phyloP scores from a whole-genome alignment of 1,140 invertebrate genomes.

The Stegodyphus dumicola region DNA sequence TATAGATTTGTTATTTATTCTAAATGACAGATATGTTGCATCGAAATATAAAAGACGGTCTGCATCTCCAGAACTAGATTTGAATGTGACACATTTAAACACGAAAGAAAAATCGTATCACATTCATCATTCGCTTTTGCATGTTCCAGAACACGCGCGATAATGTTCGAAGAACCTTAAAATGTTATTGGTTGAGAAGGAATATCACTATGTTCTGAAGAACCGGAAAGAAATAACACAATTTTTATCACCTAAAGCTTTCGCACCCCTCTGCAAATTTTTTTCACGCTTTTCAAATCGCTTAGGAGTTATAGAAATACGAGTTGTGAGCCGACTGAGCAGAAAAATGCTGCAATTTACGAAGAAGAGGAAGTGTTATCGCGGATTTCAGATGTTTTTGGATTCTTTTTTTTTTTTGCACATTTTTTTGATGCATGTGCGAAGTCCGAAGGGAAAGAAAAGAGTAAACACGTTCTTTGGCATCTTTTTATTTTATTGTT shows the following conservation, averaged over 20 bases:
- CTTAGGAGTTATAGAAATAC: conserved; percentile 41
- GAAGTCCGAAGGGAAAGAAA: background rate
- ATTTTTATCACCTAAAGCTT: conserved; percentile 31
- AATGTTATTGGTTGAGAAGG: conserved; percentile 12
- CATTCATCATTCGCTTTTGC: no score
- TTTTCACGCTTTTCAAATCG: conserved; percentile 10
- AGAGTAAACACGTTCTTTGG: conserved; percentile 2
- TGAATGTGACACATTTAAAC: no score
- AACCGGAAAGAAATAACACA: conserved; percentile 21
- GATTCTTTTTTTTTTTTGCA: conserved; percentile 10
- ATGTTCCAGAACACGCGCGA: no score
- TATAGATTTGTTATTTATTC: no score
- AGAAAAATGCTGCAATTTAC: conserved; percentile 44
- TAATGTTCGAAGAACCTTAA: conserved; percentile 6
- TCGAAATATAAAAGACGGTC: no score
- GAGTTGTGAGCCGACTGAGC: conserved; percentile 6
- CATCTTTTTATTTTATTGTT: background rate
- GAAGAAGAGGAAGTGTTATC: conserved; percentile 32
- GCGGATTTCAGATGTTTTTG: conserved; percentile 34
- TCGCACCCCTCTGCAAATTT: background rate
- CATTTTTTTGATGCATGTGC: conserved; percentile 29
- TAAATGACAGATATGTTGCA: no score
- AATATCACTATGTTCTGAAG: background rate
- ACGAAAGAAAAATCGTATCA: no score
- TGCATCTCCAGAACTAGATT: no score